Evolutionary conservation across 92 coral and sea anemone genomes (phyloP), one percentile per base, ranked within the genome.

Genomic region (Scolanthus callimorphus): DNA sequence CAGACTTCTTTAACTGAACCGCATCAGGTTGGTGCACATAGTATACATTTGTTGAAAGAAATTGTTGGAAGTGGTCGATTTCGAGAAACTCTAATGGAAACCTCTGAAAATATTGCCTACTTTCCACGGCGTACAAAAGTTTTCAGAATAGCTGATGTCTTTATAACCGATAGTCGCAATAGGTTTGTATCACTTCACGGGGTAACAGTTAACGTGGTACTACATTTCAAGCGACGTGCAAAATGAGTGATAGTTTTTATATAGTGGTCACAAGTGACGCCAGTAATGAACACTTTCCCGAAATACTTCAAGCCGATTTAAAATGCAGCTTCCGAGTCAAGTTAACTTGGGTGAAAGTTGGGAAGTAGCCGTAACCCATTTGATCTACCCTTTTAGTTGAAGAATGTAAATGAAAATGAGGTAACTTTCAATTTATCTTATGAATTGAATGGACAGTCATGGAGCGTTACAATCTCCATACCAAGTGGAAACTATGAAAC

Each of bases 361-460:
- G 58, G 69, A 62, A 20, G 55, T 62, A 2, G 69, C 55, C 17
- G 27, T 73, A 58, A 41, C 70, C 4, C 44, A 39, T 9, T 22
- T 60, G 20, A 70, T 61, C 19, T 70, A 41, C 38, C 69, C 80
- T 0, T 49, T 41, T 22, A 61, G 2, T 72, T 70, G 79, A 45
- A 51, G 4, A 72, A 72, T 41, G 60, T 37, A 0, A 17, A 41
- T 0, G 55, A 38, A 4, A 22, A 34, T 31, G 19, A 44, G 15
- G 29, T 12, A 28, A 22, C 47, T 31, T 62, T 17, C 41, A 15
- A 34, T 34, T 34, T 34, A 15, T n/a, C n/a, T n/a, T n/a, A n/a
- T n/a, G 41, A 34, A 15, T 6, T 6, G 8, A 34, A 6, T 15
- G 41, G 41, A 34, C 8, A 34, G 15, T 34, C 41, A 34, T 34